Base-by-base conservation (phyloP, 2,113 vertebrate species). In the Petrocephalus microphthalmus region DNA sequence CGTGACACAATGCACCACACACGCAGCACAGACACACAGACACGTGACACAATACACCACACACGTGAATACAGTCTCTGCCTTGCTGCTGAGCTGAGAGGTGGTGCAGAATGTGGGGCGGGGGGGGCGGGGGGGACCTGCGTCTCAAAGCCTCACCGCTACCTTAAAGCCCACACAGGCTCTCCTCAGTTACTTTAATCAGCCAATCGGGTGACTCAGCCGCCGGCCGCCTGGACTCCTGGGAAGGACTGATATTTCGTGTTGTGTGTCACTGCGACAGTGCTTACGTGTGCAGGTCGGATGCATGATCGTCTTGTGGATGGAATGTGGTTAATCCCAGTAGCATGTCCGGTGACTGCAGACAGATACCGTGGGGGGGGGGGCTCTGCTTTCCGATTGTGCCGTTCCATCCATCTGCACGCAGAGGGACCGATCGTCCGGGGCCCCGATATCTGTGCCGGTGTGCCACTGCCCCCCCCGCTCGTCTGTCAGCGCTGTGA, bases 391-490 rank as follows among this genome's bases (percentile, higher is more conserved):
- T 60, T 78, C 42, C 5, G 17, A 17, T 54, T 67, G 15, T 47
- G 22, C 52, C 37, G 5, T 53, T 88, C 87, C 52, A 64, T 53
- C 15, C 71, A 20, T 84, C 88, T 88, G n/a, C 89, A 47, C 83
- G 57, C 85, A 45, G 60, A 45, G 42, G 37, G 42, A 81, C 42
- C 6, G 8, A 13, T 10, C 45, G 13, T 5, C 42, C 29, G 20
- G 45, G 45, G 29, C 47, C 82, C 82, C 37, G 25, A 45, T 89
- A 86, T 89, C 33, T 81, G 25, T 6, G 22, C n/a, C 51, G 15
- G 33, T 57, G 20, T 7, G 42, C 6, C 53, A 29, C 13, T 13
- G 29, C 22, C 5, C 45, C 22, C 10, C 13, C n/a, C 3, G 42
- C 64, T 7, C 87, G 49, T 90, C 19, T 25, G 52, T 64, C 51